Base-by-base conservation (phyloP, 2,797 vertebrate species). In the Clarias pachynema region DNA sequence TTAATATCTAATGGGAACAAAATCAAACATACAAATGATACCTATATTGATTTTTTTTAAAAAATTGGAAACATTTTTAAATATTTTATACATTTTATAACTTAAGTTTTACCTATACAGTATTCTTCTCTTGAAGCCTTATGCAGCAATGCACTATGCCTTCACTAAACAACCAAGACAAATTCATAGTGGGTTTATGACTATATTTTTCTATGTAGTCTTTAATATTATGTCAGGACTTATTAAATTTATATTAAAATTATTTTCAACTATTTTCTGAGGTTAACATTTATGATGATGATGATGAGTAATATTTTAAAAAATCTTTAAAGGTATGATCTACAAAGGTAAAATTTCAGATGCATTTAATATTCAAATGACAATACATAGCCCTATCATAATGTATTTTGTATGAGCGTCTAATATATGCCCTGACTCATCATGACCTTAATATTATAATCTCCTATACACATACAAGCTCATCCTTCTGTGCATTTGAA, bases 81-180 rank as follows among this genome's bases (percentile, higher is more conserved):
- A 60, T 82, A 70, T 77, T 86, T 82, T 79, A 37, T 82, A 82
- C 16, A 62, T 68, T 85, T 85, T 85, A 59, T 68, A 66, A 60
- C 62, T 40, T 29, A 65, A 53, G 26, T 69, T 44, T 82, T 5
- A 82, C 20, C 4, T 18, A 26, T 75, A 68, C 49, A 82, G 53
- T 80, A 77, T 44, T 77, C 20, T 81, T 34, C 40, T 75, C 22
- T 81, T 62, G 26, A 24, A 24, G 49, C 60, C 73, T 81, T 80
- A 65, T 74, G 69, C 65, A 85, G 66, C 31, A 81, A 65, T 74
- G 53, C 53, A 60, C 20, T 57, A 66, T 62, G 37, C 10, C 70
- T 84, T 70, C n/a, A 84, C 79, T 26, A 79, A 59, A 57, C 22
- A 68, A 81, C 44, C 10, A 57, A 44, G 49, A 29, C 26, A 79